Evolutionary conservation across 1,140 invertebrate species (phyloP).

Genomic region (Goniozus legneri): DNA sequence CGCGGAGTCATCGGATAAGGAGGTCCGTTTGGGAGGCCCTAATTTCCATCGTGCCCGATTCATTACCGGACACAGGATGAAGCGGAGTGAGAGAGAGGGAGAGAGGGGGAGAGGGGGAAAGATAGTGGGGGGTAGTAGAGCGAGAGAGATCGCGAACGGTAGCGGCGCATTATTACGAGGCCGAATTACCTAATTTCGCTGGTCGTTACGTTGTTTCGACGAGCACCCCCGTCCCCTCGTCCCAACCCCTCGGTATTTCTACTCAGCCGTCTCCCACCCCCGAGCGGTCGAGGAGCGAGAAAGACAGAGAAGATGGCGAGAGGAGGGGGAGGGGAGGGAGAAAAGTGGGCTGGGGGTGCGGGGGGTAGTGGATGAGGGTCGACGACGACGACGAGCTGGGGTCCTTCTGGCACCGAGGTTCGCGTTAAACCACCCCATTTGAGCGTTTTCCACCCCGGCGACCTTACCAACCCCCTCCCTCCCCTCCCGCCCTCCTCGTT

Average conservation of each 20-base stretch:
- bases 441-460: slow-evolving; percentile 55
- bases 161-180: slow-evolving; percentile 50
- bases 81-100: slow-evolving; percentile 13
- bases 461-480: slow-evolving; percentile 39
- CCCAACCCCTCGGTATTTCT: background rate
- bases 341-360: slow-evolving; percentile 1
- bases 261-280: slow-evolving; percentile 8
- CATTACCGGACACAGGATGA: slow-evolving; percentile 16
- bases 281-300: slow-evolving; percentile 18
- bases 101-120: slow-evolving; percentile 7
- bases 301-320: background rate
- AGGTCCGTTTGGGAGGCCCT: no score
- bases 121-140: slow-evolving; percentile 1
- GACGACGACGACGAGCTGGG: no score
- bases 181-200: slow-evolving; percentile 54
- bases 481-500: slow-evolving; percentile 4
- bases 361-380: slow-evolving; percentile 23
- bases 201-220: slow-evolving; percentile 52
- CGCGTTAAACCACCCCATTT: slow-evolving; percentile 57
- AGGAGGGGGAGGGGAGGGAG: background rate
- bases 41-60: slow-evolving; percentile 34
- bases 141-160: slow-evolving; percentile 15
- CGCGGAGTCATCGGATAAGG: slow-evolving; percentile 3
- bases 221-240: slow-evolving; percentile 21
- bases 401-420: slow-evolving; percentile 52